Evolutionary conservation across 1,140 invertebrate genomes (phyloP), one percentile per base, ranked within the genome.

Genomic region (Drosophila sulfurigaster): DNA sequence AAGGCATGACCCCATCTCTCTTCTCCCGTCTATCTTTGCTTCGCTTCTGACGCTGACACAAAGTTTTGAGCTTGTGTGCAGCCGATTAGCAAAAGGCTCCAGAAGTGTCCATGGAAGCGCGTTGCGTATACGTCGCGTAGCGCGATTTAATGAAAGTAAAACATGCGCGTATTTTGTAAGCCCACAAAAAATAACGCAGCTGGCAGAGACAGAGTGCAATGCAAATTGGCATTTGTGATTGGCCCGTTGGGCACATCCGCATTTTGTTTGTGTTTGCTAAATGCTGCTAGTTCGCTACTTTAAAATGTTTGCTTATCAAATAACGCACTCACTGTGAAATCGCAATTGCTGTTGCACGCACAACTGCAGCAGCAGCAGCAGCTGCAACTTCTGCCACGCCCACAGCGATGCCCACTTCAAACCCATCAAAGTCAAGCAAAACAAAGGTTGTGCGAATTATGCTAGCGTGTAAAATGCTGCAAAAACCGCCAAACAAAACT

Each of bases 301-400:
- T 59, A 35, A 71, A 70, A 65, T 75, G 64, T 75, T 75, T 71
- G 68, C 68, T 71, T 71, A 64, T 65, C 68, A 75, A 71, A 59
- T 71, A 60, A 45, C 56, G 67, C 54, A 64, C n/a, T 43, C 11
- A 30, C 25, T 67, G 70, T 54, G 45, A 67, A 73, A 60, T 60
- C 46, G 43, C 35, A 13, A 30, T 11, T 16, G 25, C 63, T 16
- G 16, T 25, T 6, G 38, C 38, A 25, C 5, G n/a, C 20, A 30
- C 25, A 1, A 10, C 1, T 6, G 16, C 38, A n/a, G 0, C 3
- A 7, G n/a, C 20, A 0, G 30, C 4, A 7, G 30, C 32, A 8
- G 1, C 5, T n/a, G 11, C 45, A 28, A 8, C 25, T n/a, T 6
- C 28, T 13, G 49, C 25, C 49, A 52, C 51, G 38, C 35, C 16